Conservation (phyloP, 2,797 vertebrate species). For the Lophotriccus pileatus region DNA sequence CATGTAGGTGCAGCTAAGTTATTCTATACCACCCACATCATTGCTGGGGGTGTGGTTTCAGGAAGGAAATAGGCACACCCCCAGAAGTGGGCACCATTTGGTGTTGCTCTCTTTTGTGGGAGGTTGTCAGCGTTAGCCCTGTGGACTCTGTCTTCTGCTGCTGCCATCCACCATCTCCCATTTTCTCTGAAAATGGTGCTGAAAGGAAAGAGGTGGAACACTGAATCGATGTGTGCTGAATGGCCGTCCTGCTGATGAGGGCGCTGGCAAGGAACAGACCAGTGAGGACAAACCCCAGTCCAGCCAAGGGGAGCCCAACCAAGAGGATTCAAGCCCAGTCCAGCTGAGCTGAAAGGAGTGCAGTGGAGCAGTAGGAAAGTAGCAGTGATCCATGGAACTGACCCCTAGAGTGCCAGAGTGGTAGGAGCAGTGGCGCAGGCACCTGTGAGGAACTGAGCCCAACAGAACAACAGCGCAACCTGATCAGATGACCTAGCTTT, state of each 20-base stretch:
- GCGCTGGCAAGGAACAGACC: background rate
- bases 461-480: background rate
- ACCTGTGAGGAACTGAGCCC: background rate
- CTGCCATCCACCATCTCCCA: background rate
- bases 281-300: background rate
- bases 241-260: background rate
- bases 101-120: background rate
- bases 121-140: background rate
- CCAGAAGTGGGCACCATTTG: background rate
- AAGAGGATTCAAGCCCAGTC: background rate
- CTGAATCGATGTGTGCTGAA: background rate
- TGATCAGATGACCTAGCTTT: background rate
- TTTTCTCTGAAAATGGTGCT: background rate
- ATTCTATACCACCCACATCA: background rate
- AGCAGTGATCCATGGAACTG: background rate
- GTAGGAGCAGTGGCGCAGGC: background rate
- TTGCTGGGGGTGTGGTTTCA: background rate
- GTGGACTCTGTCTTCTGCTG: background rate
- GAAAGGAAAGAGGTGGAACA: background rate
- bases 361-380: background rate
- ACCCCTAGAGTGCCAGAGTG: background rate
- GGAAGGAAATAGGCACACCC: background rate
- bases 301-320: background rate
- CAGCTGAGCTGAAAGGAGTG: background rate
- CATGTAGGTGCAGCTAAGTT: background rate